Conservation (phyloP, 2,888 invertebrate genomes). For the Endotricha flammealis region DNA sequence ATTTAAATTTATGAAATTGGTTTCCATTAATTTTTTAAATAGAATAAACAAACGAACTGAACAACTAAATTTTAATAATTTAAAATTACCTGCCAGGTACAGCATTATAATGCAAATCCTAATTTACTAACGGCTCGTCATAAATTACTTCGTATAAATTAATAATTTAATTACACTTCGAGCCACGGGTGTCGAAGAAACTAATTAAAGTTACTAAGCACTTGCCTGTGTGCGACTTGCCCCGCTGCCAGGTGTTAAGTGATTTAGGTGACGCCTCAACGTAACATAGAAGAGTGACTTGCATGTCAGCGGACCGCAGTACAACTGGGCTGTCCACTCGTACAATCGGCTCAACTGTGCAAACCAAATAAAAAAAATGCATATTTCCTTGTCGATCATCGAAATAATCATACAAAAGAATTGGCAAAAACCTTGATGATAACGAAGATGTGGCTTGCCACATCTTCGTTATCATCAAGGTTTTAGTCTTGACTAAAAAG, state of each 20-base stretch:
- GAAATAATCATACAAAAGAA: too few species aligned
- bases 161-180: not conserved
- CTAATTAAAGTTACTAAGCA: constrained; percentile 3
- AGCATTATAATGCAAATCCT: too few species aligned
- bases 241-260: constrained; percentile 86
- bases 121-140: not conserved
- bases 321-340: constrained; percentile 90
- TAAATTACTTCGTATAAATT: not conserved
- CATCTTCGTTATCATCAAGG: too few species aligned
- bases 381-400: too few species aligned
- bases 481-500: too few species aligned
- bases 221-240: constrained; percentile 51
- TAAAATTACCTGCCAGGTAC: too few species aligned
- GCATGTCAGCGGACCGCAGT: constrained; percentile 86
- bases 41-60: too few species aligned
- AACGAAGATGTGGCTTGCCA: too few species aligned
- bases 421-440: too few species aligned
- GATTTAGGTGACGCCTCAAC: constrained; percentile 92
- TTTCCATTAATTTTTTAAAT: too few species aligned
- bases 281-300: constrained; percentile 89
- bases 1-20: too few species aligned
- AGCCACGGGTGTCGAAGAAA: not conserved
- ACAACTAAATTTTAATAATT: too few species aligned
- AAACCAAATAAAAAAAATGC: constrained; percentile 18
- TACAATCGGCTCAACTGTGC: constrained; percentile 87